A percentile compares a stretch with the other conserved stretches of the same genome.
phyloP scores from a whole-genome alignment of 2,888 invertebrate genomes.

The Athrips mouffetella region DNA sequence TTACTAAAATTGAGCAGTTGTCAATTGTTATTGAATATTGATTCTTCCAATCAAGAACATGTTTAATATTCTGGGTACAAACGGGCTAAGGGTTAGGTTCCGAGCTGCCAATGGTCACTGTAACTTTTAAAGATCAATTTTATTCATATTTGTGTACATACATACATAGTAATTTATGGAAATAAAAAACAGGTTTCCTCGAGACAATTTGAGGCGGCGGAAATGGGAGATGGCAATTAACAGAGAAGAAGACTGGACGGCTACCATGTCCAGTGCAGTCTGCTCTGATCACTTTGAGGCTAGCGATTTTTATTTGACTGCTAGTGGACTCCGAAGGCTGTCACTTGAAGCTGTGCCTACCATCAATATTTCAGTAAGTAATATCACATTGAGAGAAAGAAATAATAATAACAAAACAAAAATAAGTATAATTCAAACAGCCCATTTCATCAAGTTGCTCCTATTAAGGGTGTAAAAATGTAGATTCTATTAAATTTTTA shows the following conservation, averaged over 20 bases:
- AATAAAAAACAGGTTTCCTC: constrained; percentile 46
- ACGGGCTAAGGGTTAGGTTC: too few species aligned
- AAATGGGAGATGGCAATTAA: constrained; percentile 61
- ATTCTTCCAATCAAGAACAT: too few species aligned
- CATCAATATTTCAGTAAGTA: constrained; percentile 61
- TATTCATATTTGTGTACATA: not conserved
- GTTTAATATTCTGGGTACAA: too few species aligned
- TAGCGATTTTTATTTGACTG: constrained; percentile 57
- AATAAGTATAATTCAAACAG: too few species aligned
- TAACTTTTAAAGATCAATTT: too few species aligned
- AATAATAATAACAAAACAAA: not conserved
- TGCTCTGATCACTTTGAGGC: constrained; percentile 61
- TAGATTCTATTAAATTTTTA: too few species aligned
- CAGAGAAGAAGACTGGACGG: constrained; percentile 48
- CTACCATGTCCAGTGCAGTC: constrained; percentile 55
- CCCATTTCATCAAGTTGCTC: too few species aligned
- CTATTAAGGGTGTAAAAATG: too few species aligned
- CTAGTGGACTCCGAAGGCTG: constrained; percentile 54
- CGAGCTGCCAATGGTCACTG: too few species aligned
- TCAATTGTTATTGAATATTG: too few species aligned
- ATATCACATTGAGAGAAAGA: not conserved
- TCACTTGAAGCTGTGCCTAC: constrained; percentile 49
- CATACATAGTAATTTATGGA: not conserved
- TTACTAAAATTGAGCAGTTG: too few species aligned
- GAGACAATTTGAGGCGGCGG: constrained; percentile 46